Evolutionary conservation across 2,113 vertebrate species (phyloP).

Genomic region (Gymnorhina tibicen): DNA sequence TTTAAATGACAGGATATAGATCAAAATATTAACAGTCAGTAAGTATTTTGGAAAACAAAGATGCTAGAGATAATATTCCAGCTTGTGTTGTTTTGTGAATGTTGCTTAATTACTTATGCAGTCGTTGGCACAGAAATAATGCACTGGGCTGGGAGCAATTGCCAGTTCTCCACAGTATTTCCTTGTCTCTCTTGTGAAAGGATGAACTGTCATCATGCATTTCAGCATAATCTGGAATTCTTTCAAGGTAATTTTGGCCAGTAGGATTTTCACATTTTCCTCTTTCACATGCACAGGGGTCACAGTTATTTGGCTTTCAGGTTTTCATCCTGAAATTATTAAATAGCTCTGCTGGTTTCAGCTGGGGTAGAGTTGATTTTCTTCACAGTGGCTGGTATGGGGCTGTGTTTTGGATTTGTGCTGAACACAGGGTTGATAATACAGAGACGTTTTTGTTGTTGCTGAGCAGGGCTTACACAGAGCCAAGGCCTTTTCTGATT

Average conservation of each 20-base stretch:
- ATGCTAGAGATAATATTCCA: not conserved
- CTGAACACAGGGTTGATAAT: not conserved
- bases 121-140: not conserved
- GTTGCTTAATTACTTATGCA: not conserved
- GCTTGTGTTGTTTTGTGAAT: not conserved
- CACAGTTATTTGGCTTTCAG: not conserved
- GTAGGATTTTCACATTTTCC: not conserved
- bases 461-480: not conserved
- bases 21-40: not conserved
- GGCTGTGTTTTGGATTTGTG: not conserved
- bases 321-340: not conserved
- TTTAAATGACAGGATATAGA: not conserved
- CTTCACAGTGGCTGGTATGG: not conserved
- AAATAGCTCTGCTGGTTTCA: not conserved
- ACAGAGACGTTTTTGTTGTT: not conserved
- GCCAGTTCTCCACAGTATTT: not conserved
- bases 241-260: not conserved
- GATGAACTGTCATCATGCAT: not conserved
- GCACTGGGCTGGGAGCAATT: not conserved
- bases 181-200: not conserved
- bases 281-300: not conserved
- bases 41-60: not conserved
- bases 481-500: not conserved
- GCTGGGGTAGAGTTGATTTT: not conserved
- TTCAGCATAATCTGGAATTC: not conserved